phyloP scores from a whole-genome alignment of 2,797 vertebrate genomes.

The Petrocephalus schoutedeni region DNA sequence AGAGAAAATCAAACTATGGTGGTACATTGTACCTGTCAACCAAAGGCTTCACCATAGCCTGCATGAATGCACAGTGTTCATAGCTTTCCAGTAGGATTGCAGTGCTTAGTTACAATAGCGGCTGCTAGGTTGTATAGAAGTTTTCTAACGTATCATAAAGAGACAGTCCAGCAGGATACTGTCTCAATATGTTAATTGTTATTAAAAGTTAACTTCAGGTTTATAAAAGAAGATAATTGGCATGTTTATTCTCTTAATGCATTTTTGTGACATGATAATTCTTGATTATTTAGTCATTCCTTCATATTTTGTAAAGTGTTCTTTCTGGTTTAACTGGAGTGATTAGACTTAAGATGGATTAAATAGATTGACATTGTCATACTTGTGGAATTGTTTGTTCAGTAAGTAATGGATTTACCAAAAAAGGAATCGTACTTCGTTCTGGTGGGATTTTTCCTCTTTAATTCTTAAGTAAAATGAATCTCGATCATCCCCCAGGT shows the following conservation, averaged over 20 bases:
- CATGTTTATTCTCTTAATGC: not conserved
- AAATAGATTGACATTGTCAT: not conserved
- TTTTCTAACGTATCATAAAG: not conserved
- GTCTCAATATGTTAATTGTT: not conserved
- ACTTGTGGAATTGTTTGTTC: not conserved
- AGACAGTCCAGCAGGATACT: not conserved
- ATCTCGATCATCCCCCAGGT: conserved; percentile 45
- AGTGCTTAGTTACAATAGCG: not conserved
- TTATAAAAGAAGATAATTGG: not conserved
- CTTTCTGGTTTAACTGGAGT: conserved; percentile 1
- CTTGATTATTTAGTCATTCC: not conserved
- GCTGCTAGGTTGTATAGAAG: not conserved
- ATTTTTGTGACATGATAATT: not conserved
- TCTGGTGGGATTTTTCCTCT: not conserved
- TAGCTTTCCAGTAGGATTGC: not conserved
- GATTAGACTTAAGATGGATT: not conserved
- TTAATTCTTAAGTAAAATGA: not conserved
- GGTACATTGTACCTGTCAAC: not conserved
- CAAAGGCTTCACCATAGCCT: not conserved
- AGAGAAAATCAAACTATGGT: not conserved
- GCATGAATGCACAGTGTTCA: not conserved
- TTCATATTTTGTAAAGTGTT: not conserved
- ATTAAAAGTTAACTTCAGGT: not conserved
- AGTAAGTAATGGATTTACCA: not conserved
- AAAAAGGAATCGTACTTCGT: not conserved